Evolutionary conservation across 2,888 invertebrate genomes (phyloP).

Genomic region (Netelia melanura): DNA sequence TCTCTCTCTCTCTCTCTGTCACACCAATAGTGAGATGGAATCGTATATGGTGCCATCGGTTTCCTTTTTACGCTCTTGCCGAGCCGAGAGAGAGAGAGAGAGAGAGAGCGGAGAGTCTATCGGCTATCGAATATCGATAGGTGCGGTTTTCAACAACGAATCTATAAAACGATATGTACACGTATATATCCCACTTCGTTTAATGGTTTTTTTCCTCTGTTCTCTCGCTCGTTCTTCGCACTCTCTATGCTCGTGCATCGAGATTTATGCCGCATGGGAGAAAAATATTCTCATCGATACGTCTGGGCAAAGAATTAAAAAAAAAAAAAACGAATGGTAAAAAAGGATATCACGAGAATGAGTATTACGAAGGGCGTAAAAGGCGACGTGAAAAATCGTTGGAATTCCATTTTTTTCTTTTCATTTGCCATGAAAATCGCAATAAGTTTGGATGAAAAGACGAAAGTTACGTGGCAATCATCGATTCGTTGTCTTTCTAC

Average conservation of each 20-base stretch:
- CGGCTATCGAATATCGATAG: conserved; percentile 69
- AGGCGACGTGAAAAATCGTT: conserved; percentile 36
- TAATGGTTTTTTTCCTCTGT: conserved; percentile 37
- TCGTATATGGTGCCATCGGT: conserved; percentile 49
- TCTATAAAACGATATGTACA: conserved; percentile 59
- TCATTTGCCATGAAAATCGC: conserved; percentile 3
- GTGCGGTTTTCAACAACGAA: conserved; percentile 65
- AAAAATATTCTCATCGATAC: conserved; percentile 58
- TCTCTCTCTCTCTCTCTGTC: conserved; percentile 20
- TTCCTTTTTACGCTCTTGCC: conserved; percentile 58
- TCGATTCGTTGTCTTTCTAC: conserved; percentile 2
- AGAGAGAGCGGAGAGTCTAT: conserved; percentile 61
- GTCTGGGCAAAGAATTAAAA: conserved; percentile 43
- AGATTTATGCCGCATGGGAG: conserved; percentile 37
- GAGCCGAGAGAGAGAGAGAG: conserved; percentile 8
- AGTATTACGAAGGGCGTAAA: conserved; percentile 16
- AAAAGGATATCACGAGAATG: conserved; percentile 15
- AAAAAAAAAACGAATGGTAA: neutral
- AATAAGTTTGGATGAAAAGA: conserved; percentile 14
- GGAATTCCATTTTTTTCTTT: neutral
- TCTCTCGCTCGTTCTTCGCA: conserved; percentile 32
- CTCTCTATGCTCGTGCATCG: conserved; percentile 41
- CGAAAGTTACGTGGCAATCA: neutral
- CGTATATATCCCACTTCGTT: conserved; percentile 42
- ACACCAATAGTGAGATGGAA: conserved; percentile 24